phyloP scores from a whole-genome alignment of 2,113 vertebrate species.

The Elanus axillaris region DNA sequence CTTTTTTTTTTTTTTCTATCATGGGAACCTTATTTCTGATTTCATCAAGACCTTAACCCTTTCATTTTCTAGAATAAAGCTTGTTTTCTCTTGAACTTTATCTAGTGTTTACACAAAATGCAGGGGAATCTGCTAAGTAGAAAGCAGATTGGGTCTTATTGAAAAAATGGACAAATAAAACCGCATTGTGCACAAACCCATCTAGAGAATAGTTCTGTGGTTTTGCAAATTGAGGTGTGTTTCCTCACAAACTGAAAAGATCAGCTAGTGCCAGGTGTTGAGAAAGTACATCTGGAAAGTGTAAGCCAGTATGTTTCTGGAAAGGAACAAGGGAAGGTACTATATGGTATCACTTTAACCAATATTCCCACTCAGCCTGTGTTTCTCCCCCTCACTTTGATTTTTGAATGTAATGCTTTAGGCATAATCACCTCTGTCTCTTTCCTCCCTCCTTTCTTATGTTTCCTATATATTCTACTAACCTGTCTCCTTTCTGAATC shows the following conservation, averaged over 20 bases:
- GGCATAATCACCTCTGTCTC: not conserved
- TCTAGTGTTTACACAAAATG: not conserved
- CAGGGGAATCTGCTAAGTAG: not conserved
- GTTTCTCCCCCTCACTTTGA: not conserved
- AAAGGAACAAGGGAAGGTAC: not conserved
- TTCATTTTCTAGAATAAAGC: not conserved
- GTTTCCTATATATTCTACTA: not conserved
- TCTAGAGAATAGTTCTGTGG: not conserved
- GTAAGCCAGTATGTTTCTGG: not conserved
- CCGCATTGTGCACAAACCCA: not conserved
- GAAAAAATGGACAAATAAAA: not conserved
- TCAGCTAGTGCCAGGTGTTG: not conserved
- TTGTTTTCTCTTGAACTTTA: not conserved
- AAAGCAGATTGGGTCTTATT: not conserved
- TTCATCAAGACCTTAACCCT: not conserved
- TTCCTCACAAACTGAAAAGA: not conserved
- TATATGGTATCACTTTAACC: not conserved
- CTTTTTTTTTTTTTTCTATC: not conserved
- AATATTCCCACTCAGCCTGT: not conserved
- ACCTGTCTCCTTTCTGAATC: not conserved
- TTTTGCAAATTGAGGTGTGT: not conserved
- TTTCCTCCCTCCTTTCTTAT: not conserved
- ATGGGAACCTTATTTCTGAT: not conserved
- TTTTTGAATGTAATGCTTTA: not conserved
- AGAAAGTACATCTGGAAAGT: not conserved